These are phyloP conservation scores for Mesorhabditis sp. DNA, from an alignment of 2,888 invertebrate genomes.

Conservation along the genomic window DNA sequence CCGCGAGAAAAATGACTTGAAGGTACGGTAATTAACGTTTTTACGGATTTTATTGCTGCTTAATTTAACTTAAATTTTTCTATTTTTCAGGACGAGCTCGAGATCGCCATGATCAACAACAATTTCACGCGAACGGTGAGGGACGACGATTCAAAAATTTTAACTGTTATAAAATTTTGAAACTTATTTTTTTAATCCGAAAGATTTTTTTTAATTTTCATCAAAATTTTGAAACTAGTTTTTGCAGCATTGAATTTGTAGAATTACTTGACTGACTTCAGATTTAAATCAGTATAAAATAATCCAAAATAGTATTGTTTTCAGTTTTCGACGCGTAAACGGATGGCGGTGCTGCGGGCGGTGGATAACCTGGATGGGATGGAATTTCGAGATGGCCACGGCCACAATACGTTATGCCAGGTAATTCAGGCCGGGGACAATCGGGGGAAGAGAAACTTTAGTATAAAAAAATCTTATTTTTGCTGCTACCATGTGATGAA, in stretches of 20 bases:
- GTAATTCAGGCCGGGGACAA: background rate
- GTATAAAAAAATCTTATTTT: no score
- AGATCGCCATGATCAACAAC: slow-evolving; percentile 46
- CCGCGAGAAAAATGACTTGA: slow-evolving; percentile 7
- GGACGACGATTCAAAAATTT: no score
- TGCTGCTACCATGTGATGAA: no score
- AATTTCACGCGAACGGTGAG: slow-evolving; percentile 48
- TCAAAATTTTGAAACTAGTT: no score
- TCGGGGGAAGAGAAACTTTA: no score
- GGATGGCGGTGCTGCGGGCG: slow-evolving; percentile 39
- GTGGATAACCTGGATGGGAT: slow-evolving; percentile 36
- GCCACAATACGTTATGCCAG: background rate
- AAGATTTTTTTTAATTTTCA: no score
- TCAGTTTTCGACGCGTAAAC: slow-evolving; percentile 49
- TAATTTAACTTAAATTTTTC: background rate
- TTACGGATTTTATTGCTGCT: background rate
- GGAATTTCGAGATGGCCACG: slow-evolving; percentile 24
- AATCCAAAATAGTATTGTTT: no score
- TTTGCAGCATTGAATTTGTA: background rate
- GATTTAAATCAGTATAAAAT: background rate
- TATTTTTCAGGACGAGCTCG: slow-evolving; percentile 42
- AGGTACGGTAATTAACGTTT: background rate
- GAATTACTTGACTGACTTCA: background rate
- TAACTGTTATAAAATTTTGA: slow-evolving; percentile 10
- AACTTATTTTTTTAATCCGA: background rate